phyloP scores from a whole-genome alignment of 53 echinoderm and acorn worm genomes.

The Luidia sarsii region DNA sequence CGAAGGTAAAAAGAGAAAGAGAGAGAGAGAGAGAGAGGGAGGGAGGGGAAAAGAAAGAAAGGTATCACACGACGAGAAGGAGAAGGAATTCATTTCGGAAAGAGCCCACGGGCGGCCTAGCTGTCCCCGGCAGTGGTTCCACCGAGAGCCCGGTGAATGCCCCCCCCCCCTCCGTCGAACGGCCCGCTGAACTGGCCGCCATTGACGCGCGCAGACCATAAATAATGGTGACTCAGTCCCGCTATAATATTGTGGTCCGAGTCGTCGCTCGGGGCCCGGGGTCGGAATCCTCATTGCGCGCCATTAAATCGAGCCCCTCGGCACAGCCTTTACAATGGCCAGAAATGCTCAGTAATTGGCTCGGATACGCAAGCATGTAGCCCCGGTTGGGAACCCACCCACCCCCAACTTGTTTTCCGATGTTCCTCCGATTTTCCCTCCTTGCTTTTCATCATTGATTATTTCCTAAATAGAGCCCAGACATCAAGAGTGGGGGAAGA shows the following conservation, averaged over 20 bases:
- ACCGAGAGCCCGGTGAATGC: conserved; percentile 39
- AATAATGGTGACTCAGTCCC: conserved; percentile 45
- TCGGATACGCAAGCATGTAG: conserved; percentile 20
- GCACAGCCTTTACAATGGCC: conserved; percentile 30
- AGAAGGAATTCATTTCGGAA: conserved; percentile 45
- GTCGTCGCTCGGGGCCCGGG: not conserved
- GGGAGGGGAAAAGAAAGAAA: too few species aligned
- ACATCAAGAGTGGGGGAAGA: too few species aligned
- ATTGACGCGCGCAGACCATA: conserved; percentile 16
- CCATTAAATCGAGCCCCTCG: conserved; percentile 51
- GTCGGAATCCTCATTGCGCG: conserved; percentile 19
- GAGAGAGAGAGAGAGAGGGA: too few species aligned
- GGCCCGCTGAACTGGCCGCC: not conserved
- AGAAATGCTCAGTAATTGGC: conserved; percentile 56
- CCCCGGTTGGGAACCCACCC: not conserved
- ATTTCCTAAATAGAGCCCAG: too few species aligned
- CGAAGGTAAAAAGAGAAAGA: not conserved
- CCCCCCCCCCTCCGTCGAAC: conserved; percentile 16
- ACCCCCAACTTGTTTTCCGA: conserved; percentile 37
- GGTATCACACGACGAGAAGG: not conserved
- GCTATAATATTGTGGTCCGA: conserved; percentile 20
- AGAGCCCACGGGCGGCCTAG: conserved; percentile 43
- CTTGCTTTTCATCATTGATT: too few species aligned
- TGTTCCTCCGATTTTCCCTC: too few species aligned
- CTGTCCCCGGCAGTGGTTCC: not conserved